phyloP scores from a whole-genome alignment of 2,888 invertebrate genomes.

The Chymomyza caudatula region DNA sequence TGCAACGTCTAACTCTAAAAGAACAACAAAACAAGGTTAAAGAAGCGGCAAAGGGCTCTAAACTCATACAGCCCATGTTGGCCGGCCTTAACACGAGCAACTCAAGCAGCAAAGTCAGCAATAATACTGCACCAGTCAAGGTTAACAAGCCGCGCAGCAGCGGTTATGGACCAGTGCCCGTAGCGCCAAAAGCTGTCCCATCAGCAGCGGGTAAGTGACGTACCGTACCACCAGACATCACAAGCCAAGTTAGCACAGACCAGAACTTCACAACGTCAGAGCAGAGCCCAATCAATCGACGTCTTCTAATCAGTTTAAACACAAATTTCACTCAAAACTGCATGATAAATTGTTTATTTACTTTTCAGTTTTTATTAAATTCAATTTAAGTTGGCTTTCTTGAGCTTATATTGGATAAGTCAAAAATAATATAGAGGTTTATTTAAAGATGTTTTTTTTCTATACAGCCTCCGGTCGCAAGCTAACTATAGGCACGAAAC shows the following conservation, averaged over 20 bases:
- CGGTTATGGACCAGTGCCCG: constrained; percentile 50
- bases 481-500: constrained; percentile 85
- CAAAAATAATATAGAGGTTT: no score
- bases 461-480: constrained; percentile 88
- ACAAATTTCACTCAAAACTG: constrained; percentile 1
- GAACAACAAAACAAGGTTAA: constrained; percentile 41
- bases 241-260: background rate
- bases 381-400: constrained; percentile 23
- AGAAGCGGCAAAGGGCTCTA: constrained; percentile 31
- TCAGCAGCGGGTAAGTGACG: constrained; percentile 46
- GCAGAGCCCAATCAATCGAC: background rate
- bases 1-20: constrained; percentile 69
- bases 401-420: background rate
- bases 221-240: constrained; percentile 1
- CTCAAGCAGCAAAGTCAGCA: constrained; percentile 10
- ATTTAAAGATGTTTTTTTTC: background rate
- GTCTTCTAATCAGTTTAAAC: background rate
- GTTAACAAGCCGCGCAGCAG: constrained; percentile 46
- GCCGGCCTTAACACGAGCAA: constrained; percentile 28
- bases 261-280: background rate
- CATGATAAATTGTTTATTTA: constrained; percentile 13
- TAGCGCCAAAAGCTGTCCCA: constrained; percentile 18
- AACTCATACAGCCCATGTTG: constrained; percentile 60
- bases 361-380: constrained; percentile 12
- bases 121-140: constrained; percentile 31